phyloP scores from a whole-genome alignment of 1,140 invertebrate genomes.

The Drosophila tristis region DNA sequence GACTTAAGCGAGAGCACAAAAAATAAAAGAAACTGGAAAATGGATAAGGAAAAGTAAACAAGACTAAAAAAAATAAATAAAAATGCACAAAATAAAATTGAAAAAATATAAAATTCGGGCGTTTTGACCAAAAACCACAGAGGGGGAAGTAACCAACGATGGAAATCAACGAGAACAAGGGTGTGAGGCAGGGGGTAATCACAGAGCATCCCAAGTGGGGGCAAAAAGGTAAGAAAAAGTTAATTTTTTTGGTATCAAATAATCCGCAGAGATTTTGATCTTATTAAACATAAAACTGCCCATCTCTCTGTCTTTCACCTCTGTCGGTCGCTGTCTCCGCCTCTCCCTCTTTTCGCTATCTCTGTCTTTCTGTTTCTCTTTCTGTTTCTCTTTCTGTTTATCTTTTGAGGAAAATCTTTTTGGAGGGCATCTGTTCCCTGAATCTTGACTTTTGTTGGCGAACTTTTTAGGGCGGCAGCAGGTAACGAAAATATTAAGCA shows the following conservation, averaged over 20 bases:
- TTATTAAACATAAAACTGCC: constrained; percentile 78
- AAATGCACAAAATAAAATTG: constrained; percentile 1
- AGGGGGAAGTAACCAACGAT: constrained; percentile 23
- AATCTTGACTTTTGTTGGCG: constrained; percentile 45
- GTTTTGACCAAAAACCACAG: constrained; percentile 73
- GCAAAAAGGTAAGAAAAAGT: constrained; percentile 73
- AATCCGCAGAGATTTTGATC: constrained; percentile 80
- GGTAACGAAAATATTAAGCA: constrained; percentile 64
- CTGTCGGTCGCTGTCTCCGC: constrained; percentile 22
- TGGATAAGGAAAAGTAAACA: constrained; percentile 35
- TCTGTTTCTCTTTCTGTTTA: constrained; percentile 49
- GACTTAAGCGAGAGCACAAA: constrained; percentile 40
- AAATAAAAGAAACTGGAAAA: constrained; percentile 26
- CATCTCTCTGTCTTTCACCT: constrained; percentile 42
- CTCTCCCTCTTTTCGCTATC: not conserved
- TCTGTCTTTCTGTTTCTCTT: constrained; percentile 9
- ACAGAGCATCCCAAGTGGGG: not conserved
- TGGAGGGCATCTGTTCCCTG: constrained; percentile 60
- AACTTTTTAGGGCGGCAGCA: constrained; percentile 36
- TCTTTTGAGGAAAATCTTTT: constrained; percentile 64
- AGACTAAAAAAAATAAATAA: constrained; percentile 3
- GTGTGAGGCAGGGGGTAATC: too few relatives aligned
- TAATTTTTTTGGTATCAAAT: constrained; percentile 59
- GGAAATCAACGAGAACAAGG: not conserved
- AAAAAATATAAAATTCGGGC: constrained; percentile 32